Percentiles rank a stretch among this genome's conserved stretches.
phyloP scores from a whole-genome alignment of 1,140 invertebrate species.

The Doryteuthis pealeii region DNA sequence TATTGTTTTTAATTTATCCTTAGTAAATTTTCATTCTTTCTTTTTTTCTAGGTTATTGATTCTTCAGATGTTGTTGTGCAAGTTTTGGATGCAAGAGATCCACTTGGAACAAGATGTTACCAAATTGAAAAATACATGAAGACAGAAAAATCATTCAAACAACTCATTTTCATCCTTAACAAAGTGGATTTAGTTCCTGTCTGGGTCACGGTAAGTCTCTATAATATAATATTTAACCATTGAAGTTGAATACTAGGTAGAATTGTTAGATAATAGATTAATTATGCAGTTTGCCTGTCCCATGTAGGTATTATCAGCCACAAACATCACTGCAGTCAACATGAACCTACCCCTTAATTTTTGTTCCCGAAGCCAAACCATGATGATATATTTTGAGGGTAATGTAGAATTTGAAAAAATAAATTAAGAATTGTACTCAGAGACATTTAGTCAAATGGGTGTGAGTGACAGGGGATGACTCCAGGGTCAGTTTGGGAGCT shows the following conservation, averaged over 20 bases:
- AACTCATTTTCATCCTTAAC: conserved; percentile 91
- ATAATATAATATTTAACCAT: neutral
- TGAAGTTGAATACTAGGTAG: neutral
- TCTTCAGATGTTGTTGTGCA: conserved; percentile 97
- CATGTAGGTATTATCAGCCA: neutral
- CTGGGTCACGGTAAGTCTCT: conserved; percentile 80
- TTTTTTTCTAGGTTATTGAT: conserved; percentile 77
- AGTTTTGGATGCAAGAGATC: conserved; percentile 90
- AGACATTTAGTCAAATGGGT: no score
- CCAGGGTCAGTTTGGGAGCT: no score
- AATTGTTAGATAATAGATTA: neutral
- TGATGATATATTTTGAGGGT: no score
- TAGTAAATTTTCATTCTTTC: neutral
- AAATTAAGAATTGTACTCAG: no score
- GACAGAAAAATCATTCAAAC: conserved; percentile 92
- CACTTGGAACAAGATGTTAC: conserved; percentile 89
- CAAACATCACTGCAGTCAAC: neutral
- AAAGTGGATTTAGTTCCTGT: conserved; percentile 92
- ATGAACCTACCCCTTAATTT: neutral
- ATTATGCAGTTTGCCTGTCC: no score
- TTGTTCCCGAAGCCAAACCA: no score
- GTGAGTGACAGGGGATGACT: no score
- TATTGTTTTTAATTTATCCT: neutral
- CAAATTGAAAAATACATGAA: conserved; percentile 88
- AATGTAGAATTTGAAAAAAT: no score